Evolutionary conservation across 2,888 invertebrate species (phyloP).

Genomic region (Falcaria lacertinaria): DNA sequence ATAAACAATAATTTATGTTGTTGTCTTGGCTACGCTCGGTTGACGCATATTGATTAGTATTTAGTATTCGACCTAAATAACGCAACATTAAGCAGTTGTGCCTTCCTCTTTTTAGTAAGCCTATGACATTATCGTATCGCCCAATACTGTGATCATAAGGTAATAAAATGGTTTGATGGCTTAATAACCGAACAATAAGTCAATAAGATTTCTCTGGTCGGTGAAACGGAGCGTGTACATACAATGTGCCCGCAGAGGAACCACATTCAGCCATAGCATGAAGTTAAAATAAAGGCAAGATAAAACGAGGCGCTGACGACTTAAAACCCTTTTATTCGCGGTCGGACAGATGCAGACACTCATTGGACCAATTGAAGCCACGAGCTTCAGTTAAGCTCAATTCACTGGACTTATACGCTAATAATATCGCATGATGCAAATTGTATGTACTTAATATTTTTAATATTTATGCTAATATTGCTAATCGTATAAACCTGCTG

Average conservation of each 20-base stretch:
- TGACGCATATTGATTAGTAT: no score
- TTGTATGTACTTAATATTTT: no score
- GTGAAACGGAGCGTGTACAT: conserved; percentile 44
- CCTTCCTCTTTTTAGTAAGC: no score
- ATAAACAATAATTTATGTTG: no score
- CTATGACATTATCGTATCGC: no score
- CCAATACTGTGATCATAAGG: no score
- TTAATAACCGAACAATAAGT: conserved; percentile 53
- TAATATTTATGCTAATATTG: no score
- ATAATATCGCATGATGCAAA: neutral
- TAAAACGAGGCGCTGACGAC: conserved; percentile 7
- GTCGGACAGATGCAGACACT: neutral
- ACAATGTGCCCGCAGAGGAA: conserved; percentile 68
- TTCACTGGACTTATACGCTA: neutral
- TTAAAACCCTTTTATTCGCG: conserved; percentile 24
- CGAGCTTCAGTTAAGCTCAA: neutral
- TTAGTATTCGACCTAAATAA: no score
- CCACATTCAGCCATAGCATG: conserved; percentile 38
- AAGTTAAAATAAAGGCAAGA: conserved; percentile 24
- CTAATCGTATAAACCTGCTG: no score
- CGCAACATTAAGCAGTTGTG: no score
- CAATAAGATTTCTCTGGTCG: conserved; percentile 38
- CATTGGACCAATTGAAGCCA: neutral
- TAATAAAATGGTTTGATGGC: conserved; percentile 8
- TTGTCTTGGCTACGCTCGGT: no score